Base-by-base conservation (phyloP, 2,888 invertebrate genomes). In the Cantharis rufa region DNA sequence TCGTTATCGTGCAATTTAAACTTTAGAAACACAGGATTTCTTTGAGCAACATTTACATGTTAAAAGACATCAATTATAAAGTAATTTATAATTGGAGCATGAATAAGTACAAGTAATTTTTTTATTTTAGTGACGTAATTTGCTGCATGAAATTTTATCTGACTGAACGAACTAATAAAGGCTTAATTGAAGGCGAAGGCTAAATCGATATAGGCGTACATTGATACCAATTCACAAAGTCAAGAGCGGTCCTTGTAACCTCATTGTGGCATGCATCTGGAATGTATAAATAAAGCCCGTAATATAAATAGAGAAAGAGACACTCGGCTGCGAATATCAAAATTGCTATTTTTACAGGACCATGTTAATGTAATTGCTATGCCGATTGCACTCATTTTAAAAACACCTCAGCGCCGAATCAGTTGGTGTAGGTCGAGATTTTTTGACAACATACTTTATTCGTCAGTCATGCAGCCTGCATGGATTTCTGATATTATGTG, bases 231-330 rank as follows among this genome's bases (percentile, higher is more conserved):
- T 77, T 79, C 72, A 81, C 81, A 82, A 82, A 83, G 83, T 83
- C 82, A 83, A 82, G 82, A 81, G 79, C 82, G 82, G 78, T 83
- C 82, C 82, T 82, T 83, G 81, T 83, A 82, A 83, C 83, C 83
- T 82, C 82, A 76, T 81, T 82, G 81, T 80, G 80, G 77, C 75
- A 72, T 77, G 72, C 77, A 79, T 79, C 79, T 79, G 79, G 77
- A 76, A 74, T 78, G 73, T 78, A 74, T 79, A 79, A 79, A 79
- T 79, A 79, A 77, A 77, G 77, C 68, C 73, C n/a, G 74, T 27
- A 70, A 72, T 78, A 80, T 80, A 78, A 80, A 77, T 77, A 80
- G 79, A 70, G 74, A 66, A 79, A 74, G 73, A 74, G 75, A 68
- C 71, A 71, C 70, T 76, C 62, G 15, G 69, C 72, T 74, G 75